Base-by-base conservation (phyloP, 2,113 vertebrate species). In the Atlantisia rogersi region DNA sequence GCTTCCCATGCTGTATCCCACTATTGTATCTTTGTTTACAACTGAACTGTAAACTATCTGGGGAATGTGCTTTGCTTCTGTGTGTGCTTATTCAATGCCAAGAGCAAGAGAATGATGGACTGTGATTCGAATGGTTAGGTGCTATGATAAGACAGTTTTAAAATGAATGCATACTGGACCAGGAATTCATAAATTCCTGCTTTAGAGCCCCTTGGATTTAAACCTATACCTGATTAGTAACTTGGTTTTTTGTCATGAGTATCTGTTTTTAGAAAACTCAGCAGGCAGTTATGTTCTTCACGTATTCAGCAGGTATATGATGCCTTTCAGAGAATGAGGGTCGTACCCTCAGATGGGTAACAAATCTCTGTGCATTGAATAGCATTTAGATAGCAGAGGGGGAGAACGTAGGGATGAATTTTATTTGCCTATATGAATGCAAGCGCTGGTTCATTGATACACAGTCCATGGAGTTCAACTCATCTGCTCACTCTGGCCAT, bases 171-270 rank as follows among this genome's bases (percentile, higher is more conserved):
- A 7, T 76, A 17, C 76, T 79, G 67, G 20, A 82, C 24, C 7
- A 84, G 32, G 55, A 84, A 53, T 28, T 86, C 28, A 20, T 58
- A 0, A 42, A 37, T 58, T 65, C 22, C 63, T 91, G 31, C 46
- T 74, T 62, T 86, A 8, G 52, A 79, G 92, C 52, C 18, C 14
- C 37, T 62, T 40, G 9, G 7, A 6, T 90, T 94, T 89, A 94
- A 93, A 74, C 88, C 35, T 77, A 25, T 55, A 32, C 8, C 59
- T 70, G 92, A 29, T 25, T 87, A 86, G 71, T 37, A 68, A 90
- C 82, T 76, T 48, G 29, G 26, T 92, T 89, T 95, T 58, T 82
- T 95, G 83, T 91, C 80, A 53, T 85, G 88, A 92, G 85, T n/a
- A 24, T 63, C 19, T 44, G 76, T 94, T 87, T 87, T 91, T 85